Conservation (phyloP, 2,113 vertebrate genomes). For the Pardalotus punctatus region DNA sequence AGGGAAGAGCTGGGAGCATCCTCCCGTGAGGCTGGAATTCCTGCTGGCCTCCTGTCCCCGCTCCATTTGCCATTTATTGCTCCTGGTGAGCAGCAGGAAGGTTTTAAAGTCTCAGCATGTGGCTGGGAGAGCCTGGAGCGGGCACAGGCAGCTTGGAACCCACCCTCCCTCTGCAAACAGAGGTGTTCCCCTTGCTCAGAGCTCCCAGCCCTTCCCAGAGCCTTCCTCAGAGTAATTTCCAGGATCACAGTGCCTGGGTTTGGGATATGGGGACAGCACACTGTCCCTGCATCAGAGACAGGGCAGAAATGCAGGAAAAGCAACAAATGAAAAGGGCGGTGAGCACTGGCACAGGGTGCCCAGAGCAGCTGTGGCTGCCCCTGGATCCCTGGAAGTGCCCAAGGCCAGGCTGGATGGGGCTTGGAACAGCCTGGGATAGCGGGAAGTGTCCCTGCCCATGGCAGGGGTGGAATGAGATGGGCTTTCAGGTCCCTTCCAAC, state of each 20-base stretch:
- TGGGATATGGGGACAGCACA: neutral
- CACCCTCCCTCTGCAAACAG: neutral
- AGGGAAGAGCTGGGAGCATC: neutral
- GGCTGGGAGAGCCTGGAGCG: neutral
- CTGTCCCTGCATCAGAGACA: neutral
- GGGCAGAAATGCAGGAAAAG: neutral
- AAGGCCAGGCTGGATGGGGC: fast-evolving
- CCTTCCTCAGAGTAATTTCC: neutral
- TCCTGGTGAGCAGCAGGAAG: neutral
- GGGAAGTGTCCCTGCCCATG: neutral
- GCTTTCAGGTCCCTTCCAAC: neutral
- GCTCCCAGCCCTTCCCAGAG: neutral
- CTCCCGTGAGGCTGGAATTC: neutral
- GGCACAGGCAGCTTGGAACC: neutral
- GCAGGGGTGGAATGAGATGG: neutral
- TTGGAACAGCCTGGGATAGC: fast-evolving
- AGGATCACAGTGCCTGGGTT: neutral
- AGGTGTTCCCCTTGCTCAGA: neutral
- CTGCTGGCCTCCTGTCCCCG: neutral
- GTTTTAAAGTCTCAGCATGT: neutral
- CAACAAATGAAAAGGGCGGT: neutral
- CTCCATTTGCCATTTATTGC: neutral
- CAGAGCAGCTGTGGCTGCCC: neutral
- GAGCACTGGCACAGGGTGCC: neutral
- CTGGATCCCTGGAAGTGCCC: neutral